Percentiles rank a stretch among this genome's conserved stretches.
These are phyloP conservation scores for Drosophila meridiana DNA, from an alignment of 2,888 invertebrate genomes.

Conservation along the genomic window DNA sequence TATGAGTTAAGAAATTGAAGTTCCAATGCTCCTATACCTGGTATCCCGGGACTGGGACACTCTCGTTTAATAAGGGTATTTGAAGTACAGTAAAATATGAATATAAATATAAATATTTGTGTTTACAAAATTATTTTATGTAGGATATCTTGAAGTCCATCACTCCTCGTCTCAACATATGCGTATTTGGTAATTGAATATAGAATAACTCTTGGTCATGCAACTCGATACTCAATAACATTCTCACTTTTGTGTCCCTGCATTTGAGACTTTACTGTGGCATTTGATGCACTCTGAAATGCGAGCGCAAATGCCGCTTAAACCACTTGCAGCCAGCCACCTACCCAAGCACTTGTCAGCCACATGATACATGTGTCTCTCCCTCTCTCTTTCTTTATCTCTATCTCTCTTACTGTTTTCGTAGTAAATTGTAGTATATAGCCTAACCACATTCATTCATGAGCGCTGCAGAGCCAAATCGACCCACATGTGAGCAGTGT, in stretches of 20 bases:
- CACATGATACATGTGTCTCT: constrained; percentile 3
- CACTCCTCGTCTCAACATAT: not conserved
- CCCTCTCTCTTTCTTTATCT: not conserved
- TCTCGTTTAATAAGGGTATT: not conserved
- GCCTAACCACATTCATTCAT: constrained; percentile 65
- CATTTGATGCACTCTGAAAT: constrained; percentile 19
- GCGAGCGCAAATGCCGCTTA: constrained; percentile 21
- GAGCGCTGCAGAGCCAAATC: constrained; percentile 37
- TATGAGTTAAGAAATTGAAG: no score
- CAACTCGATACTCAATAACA: constrained; percentile 1
- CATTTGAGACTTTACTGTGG: constrained; percentile 7
- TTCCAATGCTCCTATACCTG: no score
- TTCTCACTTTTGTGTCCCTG: not conserved
- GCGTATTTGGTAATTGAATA: not conserved
- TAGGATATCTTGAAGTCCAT: not conserved
- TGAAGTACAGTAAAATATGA: not conserved
- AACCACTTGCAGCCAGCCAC: constrained; percentile 32
- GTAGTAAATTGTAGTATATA: constrained; percentile 54
- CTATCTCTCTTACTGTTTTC: constrained; percentile 5
- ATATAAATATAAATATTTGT: not conserved
- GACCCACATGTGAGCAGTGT: constrained; percentile 39
- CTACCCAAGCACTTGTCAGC: constrained; percentile 44
- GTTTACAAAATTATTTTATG: not conserved
- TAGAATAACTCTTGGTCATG: constrained; percentile 4
- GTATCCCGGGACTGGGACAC: no score